These are phyloP conservation scores for Clarias fuscus DNA, from an alignment of 2,797 vertebrate genomes.

Conservation along the genomic window DNA sequence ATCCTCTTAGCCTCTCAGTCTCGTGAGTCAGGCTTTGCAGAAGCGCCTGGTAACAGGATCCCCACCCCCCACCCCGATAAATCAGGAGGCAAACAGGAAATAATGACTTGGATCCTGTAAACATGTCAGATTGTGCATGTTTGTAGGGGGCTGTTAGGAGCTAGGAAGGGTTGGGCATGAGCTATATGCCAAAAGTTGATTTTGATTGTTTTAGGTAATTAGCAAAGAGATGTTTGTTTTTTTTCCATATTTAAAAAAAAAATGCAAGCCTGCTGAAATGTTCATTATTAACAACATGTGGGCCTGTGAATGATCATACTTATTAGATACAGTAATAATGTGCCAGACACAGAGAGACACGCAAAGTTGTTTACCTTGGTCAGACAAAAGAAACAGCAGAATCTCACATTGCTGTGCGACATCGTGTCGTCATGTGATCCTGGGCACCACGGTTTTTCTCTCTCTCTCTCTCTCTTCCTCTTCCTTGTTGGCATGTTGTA, in stretches of 20 bases:
- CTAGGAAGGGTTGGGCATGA: neutral
- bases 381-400: neutral
- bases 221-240: too few species aligned
- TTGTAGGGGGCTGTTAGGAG: neutral
- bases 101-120: constrained; percentile 30
- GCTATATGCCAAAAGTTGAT: neutral
- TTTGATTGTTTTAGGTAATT: neutral
- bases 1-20: constrained; percentile 3
- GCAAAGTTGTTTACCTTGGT: constrained; percentile 7
- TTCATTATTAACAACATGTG: neutral
- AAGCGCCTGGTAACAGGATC: constrained; percentile 12
- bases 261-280: neutral
- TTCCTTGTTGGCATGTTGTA: neutral
- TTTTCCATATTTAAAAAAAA: too few species aligned
- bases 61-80: neutral
- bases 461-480: constrained; percentile 3
- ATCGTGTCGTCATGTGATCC: neutral
- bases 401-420: constrained; percentile 11
- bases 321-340: neutral
- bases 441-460: neutral
- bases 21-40: constrained; percentile 21
- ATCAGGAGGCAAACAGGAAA: constrained; percentile 44
- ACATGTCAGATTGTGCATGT: constrained; percentile 15
- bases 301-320: neutral
- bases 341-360: neutral